These are phyloP conservation scores for Cyanoramphus novaezelandiae DNA, from an alignment of 2,113 vertebrate genomes.

Conservation along the genomic window DNA sequence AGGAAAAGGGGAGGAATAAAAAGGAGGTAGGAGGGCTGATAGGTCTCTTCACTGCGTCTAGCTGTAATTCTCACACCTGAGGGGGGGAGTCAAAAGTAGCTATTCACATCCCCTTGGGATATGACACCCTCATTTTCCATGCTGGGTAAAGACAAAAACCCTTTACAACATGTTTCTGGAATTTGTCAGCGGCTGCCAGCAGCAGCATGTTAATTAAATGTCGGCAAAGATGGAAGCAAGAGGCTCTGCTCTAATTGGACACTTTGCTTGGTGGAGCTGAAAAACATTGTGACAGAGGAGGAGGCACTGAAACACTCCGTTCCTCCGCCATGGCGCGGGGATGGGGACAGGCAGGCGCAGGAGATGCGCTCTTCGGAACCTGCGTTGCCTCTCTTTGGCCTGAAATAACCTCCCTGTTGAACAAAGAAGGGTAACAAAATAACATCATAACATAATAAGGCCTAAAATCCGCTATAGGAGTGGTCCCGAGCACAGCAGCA, in stretches of 20 bases:
- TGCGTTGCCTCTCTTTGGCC: background rate
- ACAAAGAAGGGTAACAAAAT: background rate
- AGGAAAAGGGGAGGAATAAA: background rate
- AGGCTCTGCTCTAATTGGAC: slow-evolving; percentile 80
- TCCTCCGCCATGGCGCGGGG: slow-evolving; percentile 18
- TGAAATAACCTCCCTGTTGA: background rate
- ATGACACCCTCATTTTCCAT: slow-evolving; percentile 80
- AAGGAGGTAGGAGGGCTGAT: slow-evolving; percentile 13
- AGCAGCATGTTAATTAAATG: slow-evolving; percentile 82
- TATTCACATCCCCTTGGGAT: slow-evolving; percentile 72
- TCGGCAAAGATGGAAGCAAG: slow-evolving; percentile 80
- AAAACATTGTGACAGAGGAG: slow-evolving; percentile 82
- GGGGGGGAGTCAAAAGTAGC: slow-evolving; percentile 71
- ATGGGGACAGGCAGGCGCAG: background rate
- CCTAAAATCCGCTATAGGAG: background rate
- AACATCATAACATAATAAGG: background rate
- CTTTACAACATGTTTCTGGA: slow-evolving; percentile 81
- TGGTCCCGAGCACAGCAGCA: fast-evolving
- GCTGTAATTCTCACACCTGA: slow-evolving; percentile 66
- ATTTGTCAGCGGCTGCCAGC: slow-evolving; percentile 80
- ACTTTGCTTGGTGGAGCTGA: slow-evolving; percentile 77
- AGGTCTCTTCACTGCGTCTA: background rate
- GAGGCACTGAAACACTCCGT: slow-evolving; percentile 55
- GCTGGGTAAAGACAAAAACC: slow-evolving; percentile 80
- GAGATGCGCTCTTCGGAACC: background rate